Percentiles rank a stretch among this genome's conserved stretches.
phyloP scores from a whole-genome alignment of 2,888 invertebrate genomes.

The Seira ritae region DNA sequence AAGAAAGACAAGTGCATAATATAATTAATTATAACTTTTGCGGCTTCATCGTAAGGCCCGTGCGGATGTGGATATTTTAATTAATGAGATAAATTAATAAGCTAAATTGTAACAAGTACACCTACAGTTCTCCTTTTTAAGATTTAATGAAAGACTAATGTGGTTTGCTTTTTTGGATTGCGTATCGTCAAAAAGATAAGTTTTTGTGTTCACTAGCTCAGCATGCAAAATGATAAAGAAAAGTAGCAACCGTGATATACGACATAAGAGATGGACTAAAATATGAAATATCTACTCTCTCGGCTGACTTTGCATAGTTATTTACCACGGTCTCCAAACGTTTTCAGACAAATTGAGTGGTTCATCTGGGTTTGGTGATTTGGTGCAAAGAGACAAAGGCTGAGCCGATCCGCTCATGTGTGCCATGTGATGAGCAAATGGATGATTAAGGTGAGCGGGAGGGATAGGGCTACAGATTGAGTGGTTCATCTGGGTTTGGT shows the following conservation, averaged over 20 bases:
- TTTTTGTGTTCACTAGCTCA: slow-evolving; percentile 59
- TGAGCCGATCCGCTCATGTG: slow-evolving; percentile 49
- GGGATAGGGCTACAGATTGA: slow-evolving; percentile 72
- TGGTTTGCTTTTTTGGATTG: slow-evolving; percentile 58
- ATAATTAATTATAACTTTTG: slow-evolving; percentile 8
- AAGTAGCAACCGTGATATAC: slow-evolving; percentile 47
- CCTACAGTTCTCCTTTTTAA: not conserved
- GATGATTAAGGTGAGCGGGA: slow-evolving; percentile 68
- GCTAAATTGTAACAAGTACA: not conserved
- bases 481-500: slow-evolving; percentile 69
- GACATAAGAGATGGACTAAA: slow-evolving; percentile 37
- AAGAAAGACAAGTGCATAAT: slow-evolving; percentile 45
- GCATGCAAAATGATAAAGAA: slow-evolving; percentile 14
- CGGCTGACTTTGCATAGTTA: not conserved
- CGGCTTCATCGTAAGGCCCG: not conserved
- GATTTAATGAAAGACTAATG: slow-evolving; percentile 57
- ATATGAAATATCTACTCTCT: slow-evolving; percentile 43
- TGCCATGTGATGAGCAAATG: slow-evolving; percentile 63
- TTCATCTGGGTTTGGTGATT: slow-evolving; percentile 68
- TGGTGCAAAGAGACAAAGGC: slow-evolving; percentile 66
- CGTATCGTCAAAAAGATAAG: slow-evolving; percentile 30
- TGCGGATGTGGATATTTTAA: slow-evolving; percentile 9
- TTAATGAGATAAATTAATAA: slow-evolving; percentile 4
- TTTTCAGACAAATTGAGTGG: slow-evolving; percentile 72
- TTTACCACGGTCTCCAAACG: slow-evolving; percentile 73